A percentile compares a stretch with the other conserved stretches of the same genome.
Conservation (phyloP, 2,113 vertebrate species). For the Pavo muticus region DNA sequence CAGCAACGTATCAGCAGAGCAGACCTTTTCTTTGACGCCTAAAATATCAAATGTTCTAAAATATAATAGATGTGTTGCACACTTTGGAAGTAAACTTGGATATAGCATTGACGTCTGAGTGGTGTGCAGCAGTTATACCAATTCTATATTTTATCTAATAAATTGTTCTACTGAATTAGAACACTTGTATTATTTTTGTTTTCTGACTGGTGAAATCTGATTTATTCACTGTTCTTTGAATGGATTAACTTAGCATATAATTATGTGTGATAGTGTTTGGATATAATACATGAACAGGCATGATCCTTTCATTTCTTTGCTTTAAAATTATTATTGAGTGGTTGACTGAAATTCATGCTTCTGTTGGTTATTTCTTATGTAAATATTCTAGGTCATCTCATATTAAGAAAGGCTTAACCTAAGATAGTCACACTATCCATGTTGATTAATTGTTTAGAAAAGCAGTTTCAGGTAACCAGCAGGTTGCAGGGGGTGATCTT, state of each 20-base stretch:
- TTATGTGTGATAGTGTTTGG: not conserved
- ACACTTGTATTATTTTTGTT: not conserved
- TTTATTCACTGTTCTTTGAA: not conserved
- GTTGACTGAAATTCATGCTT: not conserved
- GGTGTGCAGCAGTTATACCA: not conserved
- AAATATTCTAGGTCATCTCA: not conserved
- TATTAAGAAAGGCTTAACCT: not conserved
- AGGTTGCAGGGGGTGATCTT: not conserved
- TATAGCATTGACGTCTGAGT: not conserved
- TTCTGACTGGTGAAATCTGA: not conserved
- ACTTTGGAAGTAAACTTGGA: not conserved
- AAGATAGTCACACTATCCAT: not conserved
- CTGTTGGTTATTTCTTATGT: not conserved
- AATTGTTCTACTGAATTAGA: not conserved
- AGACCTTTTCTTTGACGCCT: not conserved
- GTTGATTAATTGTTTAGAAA: not conserved
- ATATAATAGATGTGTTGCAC: not conserved
- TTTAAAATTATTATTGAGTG: not conserved
- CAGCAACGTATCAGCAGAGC: not conserved
- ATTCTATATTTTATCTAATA: not conserved
- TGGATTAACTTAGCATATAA: not conserved
- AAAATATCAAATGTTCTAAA: not conserved
- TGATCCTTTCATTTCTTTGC: not conserved
- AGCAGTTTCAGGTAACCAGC: not conserved
- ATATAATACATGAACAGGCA: not conserved